Evolutionary conservation across 2,797 vertebrate genomes (phyloP).

Genomic region (Danio tinwini): DNA sequence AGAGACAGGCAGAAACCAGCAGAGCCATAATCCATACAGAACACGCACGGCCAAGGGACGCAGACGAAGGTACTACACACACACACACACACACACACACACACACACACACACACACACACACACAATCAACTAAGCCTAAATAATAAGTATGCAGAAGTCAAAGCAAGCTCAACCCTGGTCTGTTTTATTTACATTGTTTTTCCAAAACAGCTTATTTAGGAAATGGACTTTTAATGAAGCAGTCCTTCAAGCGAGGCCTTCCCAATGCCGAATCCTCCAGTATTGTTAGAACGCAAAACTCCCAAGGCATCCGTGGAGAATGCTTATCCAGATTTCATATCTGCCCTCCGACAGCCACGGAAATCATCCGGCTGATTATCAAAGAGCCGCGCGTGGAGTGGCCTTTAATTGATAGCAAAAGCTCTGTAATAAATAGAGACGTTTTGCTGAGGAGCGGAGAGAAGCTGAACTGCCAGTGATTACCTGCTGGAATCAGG

Average conservation of each 20-base stretch:
- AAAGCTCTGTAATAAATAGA: slow-evolving; percentile 77
- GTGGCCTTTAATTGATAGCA: slow-evolving; percentile 76
- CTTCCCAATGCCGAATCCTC: slow-evolving; percentile 7
- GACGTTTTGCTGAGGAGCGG: slow-evolving; percentile 79
- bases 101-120: slow-evolving; percentile 33
- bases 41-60: slow-evolving; percentile 47
- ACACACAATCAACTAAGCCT: slow-evolving; percentile 44
- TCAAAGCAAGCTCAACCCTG: slow-evolving; percentile 19
- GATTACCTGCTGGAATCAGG: slow-evolving; percentile 83
- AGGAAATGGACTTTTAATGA: slow-evolving; percentile 49
- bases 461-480: slow-evolving; percentile 77
- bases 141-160: slow-evolving; percentile 31
- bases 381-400: slow-evolving; percentile 70
- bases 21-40: slow-evolving; percentile 56
- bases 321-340: slow-evolving; percentile 55
- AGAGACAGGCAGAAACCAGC: slow-evolving; percentile 52
- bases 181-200: slow-evolving; percentile 22
- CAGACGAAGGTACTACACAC: slow-evolving; percentile 23
- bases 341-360: slow-evolving; percentile 50
- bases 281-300: slow-evolving; percentile 24
- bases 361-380: slow-evolving; percentile 61
- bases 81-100: slow-evolving; percentile 42
- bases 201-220: slow-evolving; percentile 19
- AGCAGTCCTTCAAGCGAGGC: slow-evolving; percentile 30
- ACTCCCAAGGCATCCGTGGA: slow-evolving; percentile 18